A percentile compares a stretch with the other conserved stretches of the same genome.
These are phyloP conservation scores for Gymnodraco acuticeps DNA, from an alignment of 2,797 vertebrate species.

Conservation along the genomic window DNA sequence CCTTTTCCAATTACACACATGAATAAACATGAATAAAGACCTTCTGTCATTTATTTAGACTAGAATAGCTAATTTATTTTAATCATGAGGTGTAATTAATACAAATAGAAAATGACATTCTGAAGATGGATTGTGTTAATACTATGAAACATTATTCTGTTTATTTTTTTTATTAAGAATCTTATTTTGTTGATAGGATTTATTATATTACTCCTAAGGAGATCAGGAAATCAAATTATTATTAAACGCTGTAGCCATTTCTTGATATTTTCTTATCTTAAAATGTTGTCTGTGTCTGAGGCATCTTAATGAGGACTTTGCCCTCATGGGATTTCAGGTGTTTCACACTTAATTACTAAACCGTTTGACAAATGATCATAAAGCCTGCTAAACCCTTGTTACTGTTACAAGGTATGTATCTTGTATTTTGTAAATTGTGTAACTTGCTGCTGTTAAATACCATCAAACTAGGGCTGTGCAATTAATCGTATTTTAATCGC, in stretches of 20 bases:
- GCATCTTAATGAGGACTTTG: not conserved
- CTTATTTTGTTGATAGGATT: slow-evolving; percentile 4
- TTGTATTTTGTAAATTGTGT: no score
- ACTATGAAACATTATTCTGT: not conserved
- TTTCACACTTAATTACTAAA: slow-evolving; percentile 23
- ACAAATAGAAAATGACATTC: not conserved
- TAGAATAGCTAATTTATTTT: slow-evolving; percentile 35
- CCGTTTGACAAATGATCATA: slow-evolving; percentile 4
- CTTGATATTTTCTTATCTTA: not conserved
- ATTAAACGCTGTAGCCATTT: not conserved
- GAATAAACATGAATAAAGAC: slow-evolving; percentile 48
- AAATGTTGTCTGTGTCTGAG: not conserved
- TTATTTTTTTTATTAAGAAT: slow-evolving; percentile 25
- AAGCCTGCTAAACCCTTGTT: no score
- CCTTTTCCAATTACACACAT: slow-evolving; percentile 67
- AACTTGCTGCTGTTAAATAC: no score
- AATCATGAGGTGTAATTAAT: slow-evolving; percentile 32
- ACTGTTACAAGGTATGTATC: no score
- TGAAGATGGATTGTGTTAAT: not conserved
- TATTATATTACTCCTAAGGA: slow-evolving; percentile 4
- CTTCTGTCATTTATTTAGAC: slow-evolving; percentile 37
- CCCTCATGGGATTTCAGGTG: not conserved
- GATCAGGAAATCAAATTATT: slow-evolving; percentile 15
- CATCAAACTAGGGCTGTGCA: no score
- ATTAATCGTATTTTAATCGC: no score